These are phyloP conservation scores for Protobothrops flavoviridis DNA, from an alignment of 2,113 vertebrate genomes.

Conservation along the genomic window DNA sequence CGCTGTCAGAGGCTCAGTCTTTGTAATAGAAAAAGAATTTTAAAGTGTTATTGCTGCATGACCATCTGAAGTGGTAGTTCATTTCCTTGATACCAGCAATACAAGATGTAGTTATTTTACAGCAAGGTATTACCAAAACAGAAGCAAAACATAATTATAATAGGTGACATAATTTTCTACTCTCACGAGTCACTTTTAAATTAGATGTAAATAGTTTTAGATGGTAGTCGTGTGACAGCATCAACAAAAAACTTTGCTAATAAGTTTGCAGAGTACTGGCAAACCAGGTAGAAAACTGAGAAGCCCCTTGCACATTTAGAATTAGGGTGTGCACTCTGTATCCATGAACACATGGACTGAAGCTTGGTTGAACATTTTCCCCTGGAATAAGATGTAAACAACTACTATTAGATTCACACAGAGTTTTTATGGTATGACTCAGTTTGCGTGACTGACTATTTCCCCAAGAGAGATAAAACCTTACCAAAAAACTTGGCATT, in stretches of 20 bases:
- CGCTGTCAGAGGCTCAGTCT: constrained; percentile 49
- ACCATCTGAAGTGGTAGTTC: constrained; percentile 44
- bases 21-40: constrained; percentile 49
- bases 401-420: not conserved
- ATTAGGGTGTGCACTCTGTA: constrained; percentile 36
- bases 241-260: constrained; percentile 16
- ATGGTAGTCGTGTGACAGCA: constrained; percentile 13
- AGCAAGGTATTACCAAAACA: not conserved
- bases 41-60: constrained; percentile 61
- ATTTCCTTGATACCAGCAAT: constrained; percentile 55
- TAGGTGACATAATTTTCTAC: constrained; percentile 41
- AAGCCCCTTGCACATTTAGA: constrained; percentile 49
- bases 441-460: constrained; percentile 27
- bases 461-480: constrained; percentile 18
- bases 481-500: constrained; percentile 40
- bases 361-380: not conserved
- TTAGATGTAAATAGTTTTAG: constrained; percentile 9
- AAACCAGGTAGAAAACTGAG: constrained; percentile 45
- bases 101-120: not conserved
- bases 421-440: not conserved
- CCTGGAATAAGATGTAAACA: not conserved
- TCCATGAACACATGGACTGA: not conserved
- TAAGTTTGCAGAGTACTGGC: constrained; percentile 54
- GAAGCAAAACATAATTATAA: constrained; percentile 21
- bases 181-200: constrained; percentile 19